Base-by-base conservation (phyloP, 2,888 invertebrate genomes). In the Athalia cordata region DNA sequence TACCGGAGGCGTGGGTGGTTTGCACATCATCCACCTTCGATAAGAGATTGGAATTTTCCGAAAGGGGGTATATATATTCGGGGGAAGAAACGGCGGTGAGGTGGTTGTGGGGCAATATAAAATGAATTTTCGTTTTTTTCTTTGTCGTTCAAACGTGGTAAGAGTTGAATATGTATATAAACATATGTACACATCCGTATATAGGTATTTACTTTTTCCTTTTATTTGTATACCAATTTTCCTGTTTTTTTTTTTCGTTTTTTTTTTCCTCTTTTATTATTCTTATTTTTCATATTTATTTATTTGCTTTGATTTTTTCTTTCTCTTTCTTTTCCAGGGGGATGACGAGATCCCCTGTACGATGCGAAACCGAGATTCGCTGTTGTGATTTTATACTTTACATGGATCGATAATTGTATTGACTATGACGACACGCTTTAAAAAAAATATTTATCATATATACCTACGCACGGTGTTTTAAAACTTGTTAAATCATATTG, bases 71-170 rank as follows among this genome's bases (percentile, higher is more conserved):
- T 29, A 29, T 29, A 29, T 29, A 2, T 29, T 1, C 29, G 29
- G 29, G 29, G 29, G 29, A 29, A 29, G 29, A 2, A 29, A 29
- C 29, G 45, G 64, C 11, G 11, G 52, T 1, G 52, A 11, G 52
- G 52, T 2, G 11, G 61, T 7, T n/a, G 61, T 7, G 66, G 66
- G 50, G 8, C 13, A 49, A 66, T 66, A 47, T 50, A 50, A 66
- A 66, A 66, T 66, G 66, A 66, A 66, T 49, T 66, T 66, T 66
- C 49, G n/a, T 66, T 66, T 66, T 49, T 15, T 66, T 66, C 66
- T 66, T 66, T 47, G 66, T 50, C 5, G 47, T 45, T 65, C n/a
- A 65, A 65, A 65, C 65, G 9, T 43, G 11, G n/a, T n/a, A 11
- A 5, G 15, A 65, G n/a, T 29, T 15, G 13, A 15, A 61, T 15